phyloP scores from a whole-genome alignment of 2,888 invertebrate genomes.

The Mechanitis mazaeus region DNA sequence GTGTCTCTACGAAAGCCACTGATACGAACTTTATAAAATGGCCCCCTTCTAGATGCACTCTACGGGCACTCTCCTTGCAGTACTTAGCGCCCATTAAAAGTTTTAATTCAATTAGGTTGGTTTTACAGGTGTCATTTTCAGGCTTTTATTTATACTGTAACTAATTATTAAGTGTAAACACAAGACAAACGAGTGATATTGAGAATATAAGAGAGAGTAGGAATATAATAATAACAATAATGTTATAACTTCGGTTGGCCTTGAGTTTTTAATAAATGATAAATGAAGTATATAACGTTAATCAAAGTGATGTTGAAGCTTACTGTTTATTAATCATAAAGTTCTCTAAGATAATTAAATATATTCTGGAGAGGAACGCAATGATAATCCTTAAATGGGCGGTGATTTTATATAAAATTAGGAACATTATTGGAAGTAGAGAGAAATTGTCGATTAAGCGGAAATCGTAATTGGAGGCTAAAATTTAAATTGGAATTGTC shows the following conservation, averaged over 20 bases:
- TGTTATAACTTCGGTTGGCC: too few relatives aligned
- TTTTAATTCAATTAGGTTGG: conserved; percentile 48
- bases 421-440: conserved; percentile 18
- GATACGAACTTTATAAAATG: conserved; percentile 22
- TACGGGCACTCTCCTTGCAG: conserved; percentile 40
- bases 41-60: conserved; percentile 17
- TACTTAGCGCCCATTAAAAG: conserved; percentile 48
- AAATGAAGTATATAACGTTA: too few relatives aligned
- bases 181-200: too few relatives aligned
- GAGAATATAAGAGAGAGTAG: too few relatives aligned
- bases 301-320: too few relatives aligned
- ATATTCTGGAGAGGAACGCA: too few relatives aligned
- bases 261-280: too few relatives aligned
- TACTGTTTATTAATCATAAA: too few relatives aligned
- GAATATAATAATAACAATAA: too few relatives aligned
- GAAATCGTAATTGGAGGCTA: conserved; percentile 15
- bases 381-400: neutral
- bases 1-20: conserved; percentile 12
- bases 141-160: too few relatives aligned
- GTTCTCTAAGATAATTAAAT: too few relatives aligned
- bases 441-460: conserved; percentile 17
- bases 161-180: too few relatives aligned
- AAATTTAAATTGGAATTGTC: conserved; percentile 20
- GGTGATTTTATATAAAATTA: conserved; percentile 10
- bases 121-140: conserved; percentile 21